phyloP scores from a whole-genome alignment of 1,140 invertebrate species.

The Caenorhabditis latens region DNA sequence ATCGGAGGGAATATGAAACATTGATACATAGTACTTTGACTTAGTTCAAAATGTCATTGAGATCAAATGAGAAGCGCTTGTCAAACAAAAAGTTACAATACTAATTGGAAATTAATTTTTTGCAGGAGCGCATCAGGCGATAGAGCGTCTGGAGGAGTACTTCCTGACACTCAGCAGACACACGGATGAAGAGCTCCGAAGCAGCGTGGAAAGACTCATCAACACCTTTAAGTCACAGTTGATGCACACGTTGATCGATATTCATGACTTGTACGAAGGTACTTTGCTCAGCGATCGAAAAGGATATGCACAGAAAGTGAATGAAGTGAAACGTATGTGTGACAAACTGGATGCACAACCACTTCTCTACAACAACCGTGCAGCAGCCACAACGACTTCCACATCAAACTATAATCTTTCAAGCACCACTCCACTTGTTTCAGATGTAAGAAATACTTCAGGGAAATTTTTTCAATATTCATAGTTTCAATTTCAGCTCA shows the following conservation, averaged over 20 bases:
- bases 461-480: background rate
- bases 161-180: constrained; percentile 90
- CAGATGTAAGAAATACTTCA: constrained; percentile 38
- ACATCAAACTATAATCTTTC: constrained; percentile 18
- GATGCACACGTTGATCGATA: constrained; percentile 96
- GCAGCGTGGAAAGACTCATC: constrained; percentile 95
- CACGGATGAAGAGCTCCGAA: constrained; percentile 91
- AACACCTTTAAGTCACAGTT: constrained; percentile 96
- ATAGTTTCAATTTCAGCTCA: background rate
- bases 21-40: background rate
- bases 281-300: constrained; percentile 94
- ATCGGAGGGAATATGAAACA: background rate
- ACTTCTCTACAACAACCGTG: constrained; percentile 79
- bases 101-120: background rate
- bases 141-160: constrained; percentile 97
- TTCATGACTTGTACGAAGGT: constrained; percentile 98
- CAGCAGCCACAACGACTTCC: constrained; percentile 65
- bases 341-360: constrained; percentile 91
- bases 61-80: background rate
- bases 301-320: constrained; percentile 92
- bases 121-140: constrained; percentile 93
- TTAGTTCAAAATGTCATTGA: background rate
- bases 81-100: background rate
- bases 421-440: constrained; percentile 41
- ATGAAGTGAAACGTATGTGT: constrained; percentile 93